Evolutionary conservation across 2,888 invertebrate genomes (phyloP).

Genomic region (Liodrosophila aerea): DNA sequence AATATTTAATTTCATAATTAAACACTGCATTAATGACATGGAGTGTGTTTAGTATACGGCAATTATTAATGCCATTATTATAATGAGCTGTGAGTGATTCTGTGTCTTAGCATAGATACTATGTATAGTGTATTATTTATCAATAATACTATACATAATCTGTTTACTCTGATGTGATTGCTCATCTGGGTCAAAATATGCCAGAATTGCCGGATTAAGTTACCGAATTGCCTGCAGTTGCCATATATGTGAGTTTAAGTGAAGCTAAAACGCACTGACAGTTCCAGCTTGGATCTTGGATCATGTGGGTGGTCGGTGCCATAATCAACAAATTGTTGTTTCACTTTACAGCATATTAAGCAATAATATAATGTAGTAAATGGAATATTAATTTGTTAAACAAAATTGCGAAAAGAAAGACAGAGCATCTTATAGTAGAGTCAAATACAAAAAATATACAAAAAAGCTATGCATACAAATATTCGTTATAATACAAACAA

Average conservation of each 20-base stretch:
- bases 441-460: too few species aligned
- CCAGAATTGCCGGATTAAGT: not conserved
- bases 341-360: slow-evolving; percentile 50
- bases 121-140: too few species aligned
- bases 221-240: slow-evolving; percentile 25
- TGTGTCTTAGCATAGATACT: too few species aligned
- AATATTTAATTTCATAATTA: slow-evolving; percentile 16
- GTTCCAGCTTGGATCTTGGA: not conserved
- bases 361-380: slow-evolving; percentile 17
- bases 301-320: slow-evolving; percentile 37
- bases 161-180: slow-evolving; percentile 15
- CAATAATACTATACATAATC: too few species aligned
- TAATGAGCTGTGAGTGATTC: too few species aligned
- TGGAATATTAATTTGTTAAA: too few species aligned
- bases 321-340: slow-evolving; percentile 52
- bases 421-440: too few species aligned
- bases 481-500: too few species aligned
- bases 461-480: too few species aligned
- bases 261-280: not conserved
- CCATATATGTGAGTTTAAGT: slow-evolving; percentile 17
- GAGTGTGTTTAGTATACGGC: too few species aligned
- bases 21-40: slow-evolving; percentile 1
- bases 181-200: slow-evolving; percentile 41
- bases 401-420: too few species aligned
- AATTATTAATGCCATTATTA: too few species aligned